These are phyloP conservation scores for Pseudococcus longispinus DNA, from an alignment of 2,888 invertebrate genomes.

Conservation along the genomic window DNA sequence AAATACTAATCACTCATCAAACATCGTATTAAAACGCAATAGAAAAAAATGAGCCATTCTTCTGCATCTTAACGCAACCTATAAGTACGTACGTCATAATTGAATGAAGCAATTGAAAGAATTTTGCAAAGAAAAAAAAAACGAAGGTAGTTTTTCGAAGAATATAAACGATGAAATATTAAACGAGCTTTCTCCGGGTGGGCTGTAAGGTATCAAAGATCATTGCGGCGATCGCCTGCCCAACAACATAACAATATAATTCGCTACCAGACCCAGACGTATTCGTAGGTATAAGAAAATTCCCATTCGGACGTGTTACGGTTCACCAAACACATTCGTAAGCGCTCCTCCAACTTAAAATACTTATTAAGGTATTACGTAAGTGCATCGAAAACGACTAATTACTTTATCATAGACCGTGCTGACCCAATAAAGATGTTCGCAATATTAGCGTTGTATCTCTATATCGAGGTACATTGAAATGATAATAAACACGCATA, in stretches of 20 bases:
- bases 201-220: not conserved
- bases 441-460: not conserved
- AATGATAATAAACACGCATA: slow-evolving; percentile 34
- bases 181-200: not conserved
- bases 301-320: not conserved
- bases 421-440: slow-evolving; percentile 15
- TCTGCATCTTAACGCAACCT: not conserved
- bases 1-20: not conserved
- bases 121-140: not conserved
- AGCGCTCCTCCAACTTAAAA: not conserved
- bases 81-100: not conserved
- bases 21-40: not conserved
- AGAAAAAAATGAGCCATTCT: not conserved
- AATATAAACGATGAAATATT: not conserved
- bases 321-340: slow-evolving; percentile 13
- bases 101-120: not conserved
- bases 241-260: not conserved
- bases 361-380: not conserved
- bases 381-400: slow-evolving; percentile 9
- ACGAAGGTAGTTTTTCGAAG: not conserved
- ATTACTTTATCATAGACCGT: not conserved
- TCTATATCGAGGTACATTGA: not conserved
- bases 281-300: not conserved
- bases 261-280: not conserved
- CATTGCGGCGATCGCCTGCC: not conserved